Evolutionary conservation across 2,797 vertebrate genomes (phyloP).

Genomic region (Thripadectes ignobilis): DNA sequence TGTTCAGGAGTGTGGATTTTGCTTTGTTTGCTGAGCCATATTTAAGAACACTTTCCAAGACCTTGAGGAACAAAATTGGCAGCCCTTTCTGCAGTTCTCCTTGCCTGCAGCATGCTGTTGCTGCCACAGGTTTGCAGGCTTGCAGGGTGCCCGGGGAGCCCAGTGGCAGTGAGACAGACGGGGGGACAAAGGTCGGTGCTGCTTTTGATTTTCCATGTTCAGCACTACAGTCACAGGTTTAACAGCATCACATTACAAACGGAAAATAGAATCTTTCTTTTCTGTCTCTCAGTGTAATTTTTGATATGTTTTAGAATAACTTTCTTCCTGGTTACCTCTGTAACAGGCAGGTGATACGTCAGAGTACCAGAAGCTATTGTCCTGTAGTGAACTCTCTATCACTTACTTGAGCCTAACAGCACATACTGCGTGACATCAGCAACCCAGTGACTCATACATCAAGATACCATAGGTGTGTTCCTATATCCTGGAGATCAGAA

Average conservation of each 20-base stretch:
- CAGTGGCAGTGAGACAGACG: background rate
- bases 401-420: background rate
- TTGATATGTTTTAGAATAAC: background rate
- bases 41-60: background rate
- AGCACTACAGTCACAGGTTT: background rate
- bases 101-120: fast-evolving
- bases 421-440: constrained; percentile 36
- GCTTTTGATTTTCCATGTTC: background rate
- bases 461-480: constrained; percentile 59
- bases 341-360: background rate
- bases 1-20: background rate
- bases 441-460: constrained; percentile 60
- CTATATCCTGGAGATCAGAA: constrained; percentile 47
- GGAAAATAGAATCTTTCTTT: background rate
- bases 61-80: background rate
- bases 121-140: background rate
- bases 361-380: background rate
- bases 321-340: background rate
- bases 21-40: background rate
- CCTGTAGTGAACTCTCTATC: background rate
- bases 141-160: background rate
- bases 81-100: background rate
- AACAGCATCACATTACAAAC: background rate
- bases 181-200: background rate
- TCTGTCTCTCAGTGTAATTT: background rate